phyloP scores from a whole-genome alignment of 2,797 vertebrate species.

The Xenopus petersii region DNA sequence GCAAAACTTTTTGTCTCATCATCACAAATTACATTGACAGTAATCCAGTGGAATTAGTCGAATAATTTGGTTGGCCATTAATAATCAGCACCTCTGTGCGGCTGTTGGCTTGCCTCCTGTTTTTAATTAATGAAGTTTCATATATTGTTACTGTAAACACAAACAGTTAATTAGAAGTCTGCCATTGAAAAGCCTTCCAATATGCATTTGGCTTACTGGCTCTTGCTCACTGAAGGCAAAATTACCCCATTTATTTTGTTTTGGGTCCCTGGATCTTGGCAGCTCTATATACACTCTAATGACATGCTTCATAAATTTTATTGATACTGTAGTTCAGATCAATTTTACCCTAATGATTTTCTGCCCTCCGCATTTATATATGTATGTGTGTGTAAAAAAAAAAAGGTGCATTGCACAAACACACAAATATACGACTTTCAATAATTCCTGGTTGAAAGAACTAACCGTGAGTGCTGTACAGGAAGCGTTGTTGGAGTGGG shows the following conservation, averaged over 20 bases:
- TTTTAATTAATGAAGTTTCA: slow-evolving; percentile 25
- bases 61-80: no score
- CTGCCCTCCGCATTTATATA: slow-evolving; percentile 33
- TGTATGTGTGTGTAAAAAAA: slow-evolving; percentile 30
- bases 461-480: no score
- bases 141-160: slow-evolving; percentile 2
- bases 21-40: no score
- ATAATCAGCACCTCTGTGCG: no score
- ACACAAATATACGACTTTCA: background rate
- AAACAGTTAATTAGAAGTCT: slow-evolving; percentile 35
- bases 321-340: slow-evolving; percentile 42
- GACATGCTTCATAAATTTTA: slow-evolving; percentile 49
- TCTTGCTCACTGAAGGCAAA: slow-evolving; percentile 27
- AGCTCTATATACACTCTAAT: slow-evolving; percentile 38
- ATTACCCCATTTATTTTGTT: slow-evolving; percentile 44
- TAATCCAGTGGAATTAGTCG: no score
- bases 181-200: slow-evolving; percentile 19
- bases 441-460: background rate
- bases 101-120: background rate
- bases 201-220: slow-evolving; percentile 21
- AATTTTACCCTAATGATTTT: slow-evolving; percentile 42
- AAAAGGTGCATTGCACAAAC: slow-evolving; percentile 10
- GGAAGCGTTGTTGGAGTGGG: slow-evolving; percentile 12
- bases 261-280: slow-evolving; percentile 34
- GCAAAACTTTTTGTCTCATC: no score